Base-by-base conservation (phyloP, 2,113 vertebrate genomes). In the Tamias sibiricus region DNA sequence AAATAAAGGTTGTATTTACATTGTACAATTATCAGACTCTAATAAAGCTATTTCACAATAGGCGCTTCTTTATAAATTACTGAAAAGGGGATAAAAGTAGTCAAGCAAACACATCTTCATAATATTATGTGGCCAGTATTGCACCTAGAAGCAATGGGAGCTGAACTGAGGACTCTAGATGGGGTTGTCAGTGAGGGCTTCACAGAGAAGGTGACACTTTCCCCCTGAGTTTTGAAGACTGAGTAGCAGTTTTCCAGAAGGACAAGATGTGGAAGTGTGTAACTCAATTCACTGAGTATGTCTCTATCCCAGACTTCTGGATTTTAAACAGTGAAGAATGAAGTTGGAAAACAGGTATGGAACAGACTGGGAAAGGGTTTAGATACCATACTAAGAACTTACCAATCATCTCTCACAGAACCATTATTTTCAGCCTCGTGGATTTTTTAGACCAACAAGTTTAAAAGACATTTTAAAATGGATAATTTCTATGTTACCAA, bases 381-480 rank as follows among this genome's bases (percentile, higher is more conserved):
- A 76, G 13, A 84, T 40, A 30, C 17, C 42, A 44, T 22, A 37
- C 59, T 19, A 52, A 66, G 49, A 94, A 85, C 28, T 90, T 94
- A 92, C 87, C 76, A 59, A 66, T 54, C 82, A 95, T 68, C 54
- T 85, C 59, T 47, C 19, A 92, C 14, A 94, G 54, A 19, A 10
- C n/a, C 80, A 32, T 72, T 44, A 90, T 85, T 82, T 9, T 37
- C 81, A 92, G 52, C 76, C 62, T 37, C 64, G 44, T 86, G 30
- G 13, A n/a, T 64, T 90, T 95, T 71, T 72, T 26, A 79, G 40
- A 81, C 19, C 49, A 57, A 16, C n/a, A 85, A 82, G 40, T 86
- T 95, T 72, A 71, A 92, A 90, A 95, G 80, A 72, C 35, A 87
- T 77, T 93, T 97, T 90, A 88, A 94, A 42, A 92, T 84, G 17